Percentiles rank a stretch among this genome's conserved stretches.
phyloP scores from a whole-genome alignment of 2,888 invertebrate species.

The Spilosoma lubricipeda region DNA sequence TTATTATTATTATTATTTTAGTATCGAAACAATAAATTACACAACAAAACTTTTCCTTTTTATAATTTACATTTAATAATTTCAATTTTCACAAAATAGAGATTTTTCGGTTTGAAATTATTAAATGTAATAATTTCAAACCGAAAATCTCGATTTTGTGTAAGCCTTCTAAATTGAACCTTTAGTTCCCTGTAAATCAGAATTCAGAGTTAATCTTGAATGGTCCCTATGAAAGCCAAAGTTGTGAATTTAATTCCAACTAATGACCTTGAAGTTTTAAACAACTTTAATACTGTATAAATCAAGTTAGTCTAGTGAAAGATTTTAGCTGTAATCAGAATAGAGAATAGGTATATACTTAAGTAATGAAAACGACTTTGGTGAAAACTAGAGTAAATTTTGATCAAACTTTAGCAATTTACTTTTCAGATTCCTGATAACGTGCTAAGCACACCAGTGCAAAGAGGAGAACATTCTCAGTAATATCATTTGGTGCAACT shows the following conservation, averaged over 20 bases:
- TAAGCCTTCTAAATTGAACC: constrained; percentile 22
- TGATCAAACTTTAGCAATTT: constrained; percentile 37
- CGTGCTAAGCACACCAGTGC: constrained; percentile 39
- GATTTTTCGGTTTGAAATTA: no score
- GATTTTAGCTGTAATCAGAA: constrained; percentile 31
- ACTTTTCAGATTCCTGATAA: constrained; percentile 33
- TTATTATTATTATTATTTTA: no score
- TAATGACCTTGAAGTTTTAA: constrained; percentile 48
- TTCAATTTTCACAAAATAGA: no score
- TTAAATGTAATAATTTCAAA: neutral
- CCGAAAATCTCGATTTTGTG: constrained; percentile 9
- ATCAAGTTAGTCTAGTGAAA: constrained; percentile 43
- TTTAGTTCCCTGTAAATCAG: constrained; percentile 38
- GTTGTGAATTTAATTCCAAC: constrained; percentile 47
- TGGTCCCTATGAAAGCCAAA: constrained; percentile 40
- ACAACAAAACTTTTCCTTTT: neutral
- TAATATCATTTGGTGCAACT: constrained; percentile 57
- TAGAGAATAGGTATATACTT: constrained; percentile 6
- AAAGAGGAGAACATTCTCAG: constrained; percentile 52
- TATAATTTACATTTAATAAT: no score
- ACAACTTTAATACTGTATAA: constrained; percentile 43
- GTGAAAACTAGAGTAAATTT: constrained; percentile 26
- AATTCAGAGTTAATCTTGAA: constrained; percentile 38
- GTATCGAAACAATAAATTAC: neutral
- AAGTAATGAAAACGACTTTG: neutral